These are phyloP conservation scores for Thaumatotibia leucotreta DNA, from an alignment of 1,140 invertebrate genomes.

Conservation along the genomic window DNA sequence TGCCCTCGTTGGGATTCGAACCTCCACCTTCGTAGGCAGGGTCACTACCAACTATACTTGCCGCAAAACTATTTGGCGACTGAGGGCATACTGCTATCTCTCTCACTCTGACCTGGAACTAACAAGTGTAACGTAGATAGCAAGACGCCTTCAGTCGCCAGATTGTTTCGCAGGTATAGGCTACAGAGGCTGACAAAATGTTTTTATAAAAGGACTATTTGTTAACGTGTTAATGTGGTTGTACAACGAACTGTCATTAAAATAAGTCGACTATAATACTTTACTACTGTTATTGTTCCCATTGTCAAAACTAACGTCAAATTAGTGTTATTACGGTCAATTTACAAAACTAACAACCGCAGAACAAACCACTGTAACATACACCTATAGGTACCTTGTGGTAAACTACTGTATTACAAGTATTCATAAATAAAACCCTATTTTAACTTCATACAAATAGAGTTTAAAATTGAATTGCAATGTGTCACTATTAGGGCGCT, in stretches of 20 bases:
- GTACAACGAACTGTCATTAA: neutral
- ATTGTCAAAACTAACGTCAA: neutral
- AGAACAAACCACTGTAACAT: neutral
- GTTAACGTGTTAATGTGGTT: neutral
- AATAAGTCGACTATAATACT: neutral
- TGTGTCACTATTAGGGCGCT: neutral
- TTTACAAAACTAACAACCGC: constrained; percentile 2
- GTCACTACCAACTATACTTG: no score
- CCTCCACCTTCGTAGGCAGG: no score
- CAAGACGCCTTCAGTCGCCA: no score
- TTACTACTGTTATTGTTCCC: neutral
- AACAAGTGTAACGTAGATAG: no score
- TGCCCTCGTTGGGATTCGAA: no score
- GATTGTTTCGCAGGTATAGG: no score
- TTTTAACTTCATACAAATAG: neutral
- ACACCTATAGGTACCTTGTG: neutral
- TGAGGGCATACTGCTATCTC: no score
- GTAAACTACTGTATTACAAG: neutral
- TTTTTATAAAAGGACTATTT: no score
- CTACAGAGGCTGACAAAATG: no score
- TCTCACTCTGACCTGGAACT: no score
- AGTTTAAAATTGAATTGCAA: neutral
- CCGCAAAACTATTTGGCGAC: no score
- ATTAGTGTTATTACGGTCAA: neutral
- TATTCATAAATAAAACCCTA: neutral